These are phyloP conservation scores for Pseudochaenichthys georgianus DNA, from an alignment of 2,797 vertebrate genomes.

Conservation along the genomic window DNA sequence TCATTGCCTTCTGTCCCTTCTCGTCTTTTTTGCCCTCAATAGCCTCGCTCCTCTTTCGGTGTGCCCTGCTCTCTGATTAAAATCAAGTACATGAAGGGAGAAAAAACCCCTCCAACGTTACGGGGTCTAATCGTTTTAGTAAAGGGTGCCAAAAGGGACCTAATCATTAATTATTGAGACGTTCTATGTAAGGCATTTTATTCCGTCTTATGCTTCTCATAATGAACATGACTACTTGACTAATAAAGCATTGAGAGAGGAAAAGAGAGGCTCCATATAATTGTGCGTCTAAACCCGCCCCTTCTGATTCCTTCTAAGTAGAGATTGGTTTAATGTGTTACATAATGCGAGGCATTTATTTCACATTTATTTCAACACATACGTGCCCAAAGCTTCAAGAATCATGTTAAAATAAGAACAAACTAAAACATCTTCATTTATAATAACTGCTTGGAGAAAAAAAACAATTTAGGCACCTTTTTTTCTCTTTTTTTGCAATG, in stretches of 20 bases:
- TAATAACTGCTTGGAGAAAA: slow-evolving; percentile 6
- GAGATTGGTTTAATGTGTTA: slow-evolving; percentile 78
- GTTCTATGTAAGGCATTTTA: slow-evolving; percentile 28
- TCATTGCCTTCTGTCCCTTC: slow-evolving; percentile 36
- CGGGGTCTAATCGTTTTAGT: slow-evolving; percentile 30
- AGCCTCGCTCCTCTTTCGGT: slow-evolving; percentile 44
- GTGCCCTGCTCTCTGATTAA: slow-evolving; percentile 39
- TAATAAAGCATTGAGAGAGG: slow-evolving; percentile 54
- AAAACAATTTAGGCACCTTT: slow-evolving; percentile 21
- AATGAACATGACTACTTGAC: slow-evolving; percentile 48
- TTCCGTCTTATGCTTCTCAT: slow-evolving; percentile 29
- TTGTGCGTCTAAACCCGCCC: slow-evolving; percentile 73
- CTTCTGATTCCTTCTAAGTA: slow-evolving; percentile 74
- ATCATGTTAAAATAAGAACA: not conserved
- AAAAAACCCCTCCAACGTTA: not conserved
- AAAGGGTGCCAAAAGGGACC: slow-evolving; percentile 34
- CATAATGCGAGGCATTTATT: slow-evolving; percentile 62
- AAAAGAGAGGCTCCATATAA: slow-evolving; percentile 65
- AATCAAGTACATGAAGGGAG: slow-evolving; percentile 43
- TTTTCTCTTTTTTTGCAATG: slow-evolving; percentile 23
- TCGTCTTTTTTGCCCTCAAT: slow-evolving; percentile 14
- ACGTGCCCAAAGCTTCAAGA: not conserved
- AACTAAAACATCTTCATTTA: not conserved
- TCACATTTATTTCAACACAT: slow-evolving; percentile 46
- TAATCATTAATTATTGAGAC: slow-evolving; percentile 16